These are phyloP conservation scores for Athene cunicularia DNA, from an alignment of 2,113 vertebrate species.

Conservation along the genomic window DNA sequence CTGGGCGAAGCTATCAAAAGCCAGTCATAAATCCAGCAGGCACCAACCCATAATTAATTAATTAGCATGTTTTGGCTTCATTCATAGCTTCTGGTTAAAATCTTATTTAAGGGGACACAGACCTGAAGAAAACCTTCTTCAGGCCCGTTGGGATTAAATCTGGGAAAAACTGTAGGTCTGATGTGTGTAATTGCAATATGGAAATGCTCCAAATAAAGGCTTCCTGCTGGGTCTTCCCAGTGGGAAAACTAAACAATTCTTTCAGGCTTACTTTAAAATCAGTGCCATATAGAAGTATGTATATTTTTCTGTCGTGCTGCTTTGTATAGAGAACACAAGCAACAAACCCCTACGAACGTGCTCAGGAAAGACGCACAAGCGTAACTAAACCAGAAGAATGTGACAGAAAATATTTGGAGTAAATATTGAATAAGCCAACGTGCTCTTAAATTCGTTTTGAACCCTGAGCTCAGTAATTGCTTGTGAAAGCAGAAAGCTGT, in stretches of 20 bases:
- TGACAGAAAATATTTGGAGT: neutral
- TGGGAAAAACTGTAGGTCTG: neutral
- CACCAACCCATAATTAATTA: neutral
- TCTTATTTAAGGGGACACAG: neutral
- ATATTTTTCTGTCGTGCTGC: fast-evolving
- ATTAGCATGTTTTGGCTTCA: neutral
- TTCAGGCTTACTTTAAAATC: neutral
- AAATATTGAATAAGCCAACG: neutral
- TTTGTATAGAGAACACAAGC: neutral
- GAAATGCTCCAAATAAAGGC: conserved; percentile 1
- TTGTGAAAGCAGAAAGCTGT: neutral
- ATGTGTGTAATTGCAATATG: neutral
- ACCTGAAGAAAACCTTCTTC: neutral
- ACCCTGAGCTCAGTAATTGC: neutral
- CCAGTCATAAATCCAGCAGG: neutral
- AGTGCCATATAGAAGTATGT: fast-evolving
- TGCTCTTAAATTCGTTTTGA: neutral
- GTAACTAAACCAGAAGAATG: neutral
- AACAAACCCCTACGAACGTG: fast-evolving
- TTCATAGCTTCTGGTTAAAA: neutral
- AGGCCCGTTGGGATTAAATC: neutral
- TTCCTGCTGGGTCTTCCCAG: neutral
- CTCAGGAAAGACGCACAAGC: neutral
- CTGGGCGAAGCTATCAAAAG: neutral
- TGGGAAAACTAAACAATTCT: neutral